A percentile compares a stretch with the other conserved stretches of the same genome.
These are phyloP conservation scores for Tyrannus savana DNA, from an alignment of 2,113 vertebrate species.

Conservation along the genomic window DNA sequence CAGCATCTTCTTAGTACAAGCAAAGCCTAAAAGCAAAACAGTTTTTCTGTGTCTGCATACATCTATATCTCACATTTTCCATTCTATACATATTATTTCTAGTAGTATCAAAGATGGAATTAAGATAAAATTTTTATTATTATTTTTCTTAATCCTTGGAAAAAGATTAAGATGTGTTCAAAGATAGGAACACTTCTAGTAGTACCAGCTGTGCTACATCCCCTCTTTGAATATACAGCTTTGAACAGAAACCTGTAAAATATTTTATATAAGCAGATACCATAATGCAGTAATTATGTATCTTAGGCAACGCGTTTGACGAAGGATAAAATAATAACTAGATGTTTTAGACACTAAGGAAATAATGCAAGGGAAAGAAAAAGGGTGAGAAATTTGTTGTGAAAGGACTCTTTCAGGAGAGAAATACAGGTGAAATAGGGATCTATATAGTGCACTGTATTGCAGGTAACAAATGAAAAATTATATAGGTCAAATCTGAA, in stretches of 20 bases:
- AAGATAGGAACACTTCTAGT: neutral
- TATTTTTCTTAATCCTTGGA: neutral
- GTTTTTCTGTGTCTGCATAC: neutral
- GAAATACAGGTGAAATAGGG: neutral
- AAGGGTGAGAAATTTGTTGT: neutral
- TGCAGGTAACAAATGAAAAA: neutral
- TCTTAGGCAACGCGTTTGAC: neutral
- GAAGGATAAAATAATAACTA: neutral
- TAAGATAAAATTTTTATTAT: neutral
- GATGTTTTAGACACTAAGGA: neutral
- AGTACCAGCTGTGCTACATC: neutral
- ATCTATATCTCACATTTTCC: neutral
- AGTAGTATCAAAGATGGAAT: neutral
- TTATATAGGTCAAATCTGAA: neutral
- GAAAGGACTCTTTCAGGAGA: neutral
- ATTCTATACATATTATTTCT: neutral
- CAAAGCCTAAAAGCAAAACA: neutral
- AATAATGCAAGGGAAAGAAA: neutral
- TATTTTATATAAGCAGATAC: neutral
- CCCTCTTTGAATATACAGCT: neutral
- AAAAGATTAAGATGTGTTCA: neutral
- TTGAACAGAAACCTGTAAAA: neutral
- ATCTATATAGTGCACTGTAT: neutral
- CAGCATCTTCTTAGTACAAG: neutral
- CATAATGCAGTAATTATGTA: neutral